Conservation (phyloP, 2,797 vertebrate genomes). For the Eleutherodactylus coqui region DNA sequence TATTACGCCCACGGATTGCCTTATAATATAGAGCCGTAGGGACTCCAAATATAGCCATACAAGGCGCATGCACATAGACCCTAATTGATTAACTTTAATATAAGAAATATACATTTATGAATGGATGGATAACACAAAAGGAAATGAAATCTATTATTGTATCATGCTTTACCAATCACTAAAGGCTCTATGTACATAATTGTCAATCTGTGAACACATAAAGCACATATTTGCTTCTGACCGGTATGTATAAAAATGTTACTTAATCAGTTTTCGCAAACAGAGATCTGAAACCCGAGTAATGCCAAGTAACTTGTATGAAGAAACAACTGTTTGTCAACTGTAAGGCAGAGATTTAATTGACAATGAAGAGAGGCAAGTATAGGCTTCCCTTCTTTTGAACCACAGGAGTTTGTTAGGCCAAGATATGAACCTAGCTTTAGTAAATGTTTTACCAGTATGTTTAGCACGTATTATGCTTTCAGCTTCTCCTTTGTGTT, state of each 20-base stretch:
- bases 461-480: constrained; percentile 12
- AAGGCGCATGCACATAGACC: background rate
- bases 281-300: background rate
- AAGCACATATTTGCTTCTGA: constrained; percentile 22
- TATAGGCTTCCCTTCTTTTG: constrained; percentile 16
- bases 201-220: background rate
- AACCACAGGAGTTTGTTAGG: constrained; percentile 34
- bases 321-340: constrained; percentile 10
- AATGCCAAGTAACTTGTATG: background rate
- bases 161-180: background rate
- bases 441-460: constrained; percentile 46
- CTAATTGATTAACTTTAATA: background rate
- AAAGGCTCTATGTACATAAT: background rate
- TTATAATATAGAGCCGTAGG: too few species aligned
- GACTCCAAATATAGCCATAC: background rate
- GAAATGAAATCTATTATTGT: background rate
- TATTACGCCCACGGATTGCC: too few species aligned
- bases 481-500: background rate
- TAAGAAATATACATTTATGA: background rate
- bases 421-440: constrained; percentile 45
- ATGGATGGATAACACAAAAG: background rate
- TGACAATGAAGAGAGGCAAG: constrained; percentile 25
- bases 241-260: constrained; percentile 33
- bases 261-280: constrained; percentile 21
- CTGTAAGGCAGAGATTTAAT: background rate